These are phyloP conservation scores for Anneissia japonica DNA, from an alignment of 35 echinoderm and acorn worm genomes.

Conservation along the genomic window DNA sequence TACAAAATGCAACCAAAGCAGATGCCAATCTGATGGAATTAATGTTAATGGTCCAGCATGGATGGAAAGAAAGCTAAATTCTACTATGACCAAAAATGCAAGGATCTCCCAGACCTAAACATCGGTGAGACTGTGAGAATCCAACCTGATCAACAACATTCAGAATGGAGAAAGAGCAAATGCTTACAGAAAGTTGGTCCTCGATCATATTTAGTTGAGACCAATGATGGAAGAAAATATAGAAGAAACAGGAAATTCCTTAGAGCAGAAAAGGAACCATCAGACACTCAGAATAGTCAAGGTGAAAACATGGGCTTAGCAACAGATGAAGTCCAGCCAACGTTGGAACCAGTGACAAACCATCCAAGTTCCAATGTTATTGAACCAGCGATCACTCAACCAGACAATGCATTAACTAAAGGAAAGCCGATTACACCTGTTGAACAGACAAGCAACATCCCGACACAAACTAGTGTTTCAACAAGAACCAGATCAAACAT, in stretches of 20 bases:
- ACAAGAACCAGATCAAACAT: too few relatives aligned
- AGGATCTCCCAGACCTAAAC: slow-evolving; percentile 54
- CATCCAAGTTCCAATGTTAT: too few relatives aligned
- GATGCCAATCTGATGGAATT: background rate
- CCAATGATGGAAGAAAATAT: background rate
- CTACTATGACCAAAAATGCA: slow-evolving; percentile 58
- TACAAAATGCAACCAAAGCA: background rate
- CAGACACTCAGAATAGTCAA: too few relatives aligned
- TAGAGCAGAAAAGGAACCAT: too few relatives aligned
- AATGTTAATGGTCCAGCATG: background rate
- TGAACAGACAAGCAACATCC: too few relatives aligned
- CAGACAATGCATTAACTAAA: too few relatives aligned
- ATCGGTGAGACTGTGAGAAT: slow-evolving; percentile 52
- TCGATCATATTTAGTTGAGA: slow-evolving; percentile 3
- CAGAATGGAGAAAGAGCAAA: slow-evolving; percentile 19
- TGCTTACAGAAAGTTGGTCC: slow-evolving; percentile 14
- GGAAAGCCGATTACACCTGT: too few relatives aligned
- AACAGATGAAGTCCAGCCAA: too few relatives aligned
- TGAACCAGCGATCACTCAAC: too few relatives aligned
- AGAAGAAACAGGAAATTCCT: background rate
- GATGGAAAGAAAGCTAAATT: slow-evolving; percentile 46
- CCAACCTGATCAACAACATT: slow-evolving; percentile 29
- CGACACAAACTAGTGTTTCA: too few relatives aligned
- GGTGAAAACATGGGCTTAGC: too few relatives aligned
- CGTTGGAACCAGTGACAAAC: too few relatives aligned